These are phyloP conservation scores for Crenichthys baileyi DNA, from an alignment of 2,797 vertebrate species.

Conservation along the genomic window DNA sequence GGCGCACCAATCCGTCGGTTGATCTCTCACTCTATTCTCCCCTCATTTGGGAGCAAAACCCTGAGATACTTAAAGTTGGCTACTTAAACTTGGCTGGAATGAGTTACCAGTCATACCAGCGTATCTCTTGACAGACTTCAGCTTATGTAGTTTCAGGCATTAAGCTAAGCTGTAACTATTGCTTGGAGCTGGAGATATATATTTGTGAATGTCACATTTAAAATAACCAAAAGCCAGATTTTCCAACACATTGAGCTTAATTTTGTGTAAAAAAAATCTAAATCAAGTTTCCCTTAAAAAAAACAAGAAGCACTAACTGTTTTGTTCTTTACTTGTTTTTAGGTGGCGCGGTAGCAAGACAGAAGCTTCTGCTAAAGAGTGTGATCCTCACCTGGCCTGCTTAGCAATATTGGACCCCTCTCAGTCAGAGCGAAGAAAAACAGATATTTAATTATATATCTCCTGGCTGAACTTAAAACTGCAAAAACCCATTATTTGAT, in stretches of 20 bases:
- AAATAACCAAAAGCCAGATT: neutral
- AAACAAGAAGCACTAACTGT: neutral
- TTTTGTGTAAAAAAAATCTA: neutral
- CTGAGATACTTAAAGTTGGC: too few species aligned
- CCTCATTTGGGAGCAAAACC: too few species aligned
- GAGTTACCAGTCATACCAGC: too few species aligned
- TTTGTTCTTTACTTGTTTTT: slow-evolving; percentile 18
- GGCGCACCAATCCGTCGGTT: too few species aligned
- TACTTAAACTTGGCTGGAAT: too few species aligned
- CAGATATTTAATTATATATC: slow-evolving; percentile 66
- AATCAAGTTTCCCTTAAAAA: neutral
- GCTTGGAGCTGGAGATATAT: neutral
- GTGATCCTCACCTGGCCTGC: slow-evolving; percentile 8
- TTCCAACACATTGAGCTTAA: slow-evolving; percentile 6
- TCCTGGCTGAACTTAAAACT: slow-evolving; percentile 51
- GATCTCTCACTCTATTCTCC: too few species aligned
- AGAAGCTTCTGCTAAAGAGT: slow-evolving; percentile 25
- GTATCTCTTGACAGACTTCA: neutral
- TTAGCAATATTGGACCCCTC: slow-evolving; percentile 38
- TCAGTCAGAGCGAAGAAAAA: slow-evolving; percentile 56
- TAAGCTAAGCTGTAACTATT: neutral
- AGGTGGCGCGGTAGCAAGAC: slow-evolving; percentile 74
- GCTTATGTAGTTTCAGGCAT: neutral
- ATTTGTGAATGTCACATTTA: neutral
- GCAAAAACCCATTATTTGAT: slow-evolving; percentile 63